Conservation (phyloP, 2,888 invertebrate species). For the Ornithoptera alexandrae region DNA sequence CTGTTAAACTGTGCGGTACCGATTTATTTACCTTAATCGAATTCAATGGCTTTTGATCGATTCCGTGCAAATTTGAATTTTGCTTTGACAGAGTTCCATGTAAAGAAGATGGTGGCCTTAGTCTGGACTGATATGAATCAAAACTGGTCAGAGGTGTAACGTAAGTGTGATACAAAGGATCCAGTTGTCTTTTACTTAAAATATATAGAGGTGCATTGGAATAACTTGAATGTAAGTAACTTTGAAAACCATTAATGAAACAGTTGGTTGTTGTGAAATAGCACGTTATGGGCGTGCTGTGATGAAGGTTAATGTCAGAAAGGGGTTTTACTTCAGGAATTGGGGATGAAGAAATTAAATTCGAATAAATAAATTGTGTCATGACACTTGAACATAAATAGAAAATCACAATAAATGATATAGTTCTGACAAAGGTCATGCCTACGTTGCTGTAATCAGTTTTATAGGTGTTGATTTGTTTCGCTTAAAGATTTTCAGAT, state of each 20-base stretch:
- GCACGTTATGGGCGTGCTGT: slow-evolving; percentile 6
- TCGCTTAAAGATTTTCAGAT: slow-evolving; percentile 22
- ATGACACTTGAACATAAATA: slow-evolving; percentile 5
- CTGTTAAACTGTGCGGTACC: slow-evolving; percentile 2
- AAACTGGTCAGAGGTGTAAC: background rate
- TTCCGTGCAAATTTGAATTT: slow-evolving; percentile 5
- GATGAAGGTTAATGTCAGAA: background rate
- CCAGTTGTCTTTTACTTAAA: slow-evolving; percentile 17
- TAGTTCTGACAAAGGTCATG: slow-evolving; percentile 28
- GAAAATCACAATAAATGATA: slow-evolving; percentile 14
- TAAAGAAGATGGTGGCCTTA: background rate
- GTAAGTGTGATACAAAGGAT: slow-evolving; percentile 1
- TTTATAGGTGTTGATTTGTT: slow-evolving; percentile 26
- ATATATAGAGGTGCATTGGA: slow-evolving; percentile 2
- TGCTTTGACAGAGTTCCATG: slow-evolving; percentile 14
- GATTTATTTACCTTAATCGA: slow-evolving; percentile 5
- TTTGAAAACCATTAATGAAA: slow-evolving; percentile 1
- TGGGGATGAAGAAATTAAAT: slow-evolving; percentile 3
- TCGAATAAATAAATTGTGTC: slow-evolving; percentile 1
- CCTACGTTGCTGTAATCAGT: slow-evolving; percentile 29
- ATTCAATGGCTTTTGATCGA: background rate
- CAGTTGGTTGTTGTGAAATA: slow-evolving; percentile 8
- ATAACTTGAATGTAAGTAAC: slow-evolving; percentile 2
- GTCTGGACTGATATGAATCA: background rate
- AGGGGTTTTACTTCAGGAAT: background rate